Base-by-base conservation (phyloP, 2,888 invertebrate species). In the Pristionchus mayeri region DNA sequence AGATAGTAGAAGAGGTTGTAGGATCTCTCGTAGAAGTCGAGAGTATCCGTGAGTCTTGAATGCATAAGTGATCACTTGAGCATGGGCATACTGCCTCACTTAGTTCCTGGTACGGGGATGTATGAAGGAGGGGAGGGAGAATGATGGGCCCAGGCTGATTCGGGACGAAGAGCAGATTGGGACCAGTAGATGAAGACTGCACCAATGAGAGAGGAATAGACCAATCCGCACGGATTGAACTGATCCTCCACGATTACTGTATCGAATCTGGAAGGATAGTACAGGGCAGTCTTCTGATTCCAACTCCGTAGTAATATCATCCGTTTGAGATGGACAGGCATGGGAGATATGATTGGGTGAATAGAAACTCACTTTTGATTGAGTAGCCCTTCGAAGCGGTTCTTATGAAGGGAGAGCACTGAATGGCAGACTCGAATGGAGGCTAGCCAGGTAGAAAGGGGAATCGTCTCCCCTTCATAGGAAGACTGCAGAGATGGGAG, bases 61-160 rank as follows among this genome's bases (percentile, higher is more conserved):
- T 34, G 2, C 0, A 78, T 78, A n/a, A n/a, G n/a, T n/a, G n/a
- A n/a, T n/a, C n/a, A n/a, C n/a, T n/a, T n/a, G n/a, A 57, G 1
- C 52, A 16, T n/a, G 9, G 16, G 3, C 2, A 80, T n/a, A 9
- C 16, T n/a, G n/a, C 0, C 52, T 57, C 24, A 89, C 88, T 89
- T 91, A 21, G 93, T 92, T 6, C 92, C 93, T 9, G 91, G 91
- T 16, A 91, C 93, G 16, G 93, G 93, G 21, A 93, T 88, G 84
- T 93, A 93, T 44, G 90, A 90, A 9, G 93, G 92, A 21, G 93
- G 92, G 30, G 87, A 88, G 37, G 93, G 93, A 16, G 88, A 88
- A 48, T 93, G 93, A 83, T 91, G 90, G 34, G 91, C 88, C 93
- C 93, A 93, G 1, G 93, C 93, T 7, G 92, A 91, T 86, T 93